Base-by-base conservation (phyloP, 1,140 invertebrate species). In the Penaeus vannamei region DNA sequence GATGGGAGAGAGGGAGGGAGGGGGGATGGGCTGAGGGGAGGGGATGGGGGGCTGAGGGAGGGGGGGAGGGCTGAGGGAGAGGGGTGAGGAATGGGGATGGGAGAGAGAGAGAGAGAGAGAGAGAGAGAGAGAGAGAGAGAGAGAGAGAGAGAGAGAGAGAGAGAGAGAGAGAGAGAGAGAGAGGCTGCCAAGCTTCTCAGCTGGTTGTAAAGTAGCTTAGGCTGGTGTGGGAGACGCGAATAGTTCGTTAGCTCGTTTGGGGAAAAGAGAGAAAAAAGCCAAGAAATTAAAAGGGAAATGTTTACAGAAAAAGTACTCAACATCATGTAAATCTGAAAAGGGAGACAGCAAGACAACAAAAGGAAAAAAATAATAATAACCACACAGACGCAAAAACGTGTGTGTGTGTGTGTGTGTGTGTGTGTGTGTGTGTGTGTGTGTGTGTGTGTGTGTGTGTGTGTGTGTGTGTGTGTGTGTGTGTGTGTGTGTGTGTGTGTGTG, bases 131-230 rank as follows among this genome's bases (percentile, higher is more conserved):
- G 77, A 53, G 36, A 20, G 46, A 66, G 26, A 66, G n/a, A 32
- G 19, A 32, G 14, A 36, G 12, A 32, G 20, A 23, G 42, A 29
- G 17, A 20, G 72, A 79, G 72, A 86, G 22, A 86, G 72, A 62
- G 72, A 86, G 53, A 59, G 85, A 79, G 72, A 86, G 36, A 79
- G 72, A 60, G 59, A 29, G 23, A 62, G 72, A 79, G 72, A 77
- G 53, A 53, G 17, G 10, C 53, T 53, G 53, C 17, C 10, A 53
- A 17, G 12, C 10, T 42, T 7, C 36, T 42, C 36, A 42, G 36
- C 36, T 42, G 36, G 36, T 42, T 42, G 36, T 42, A 42, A 42
- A 42, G 36, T 42, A 42, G 36, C 36, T 42, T 42, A 42, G 36
- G 36, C 36, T 7, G 8, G 36, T 42, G 36, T 42, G 36, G 36